These are phyloP conservation scores for Pygoscelis adeliae DNA, from an alignment of 2,113 vertebrate genomes.

Conservation along the genomic window DNA sequence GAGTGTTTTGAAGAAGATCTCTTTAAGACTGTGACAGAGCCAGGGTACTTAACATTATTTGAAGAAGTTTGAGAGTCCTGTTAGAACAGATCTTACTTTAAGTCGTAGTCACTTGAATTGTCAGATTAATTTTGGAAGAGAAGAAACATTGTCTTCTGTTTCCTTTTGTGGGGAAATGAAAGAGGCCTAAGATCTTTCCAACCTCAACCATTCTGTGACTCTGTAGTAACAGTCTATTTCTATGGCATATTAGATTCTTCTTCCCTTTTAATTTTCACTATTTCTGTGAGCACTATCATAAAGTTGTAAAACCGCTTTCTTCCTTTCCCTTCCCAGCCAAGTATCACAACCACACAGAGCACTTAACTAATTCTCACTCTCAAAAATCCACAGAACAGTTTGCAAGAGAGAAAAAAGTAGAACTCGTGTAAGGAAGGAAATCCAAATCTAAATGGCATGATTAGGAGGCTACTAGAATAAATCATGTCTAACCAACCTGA, in stretches of 20 bases:
- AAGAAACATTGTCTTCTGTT: background rate
- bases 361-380: background rate
- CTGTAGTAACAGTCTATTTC: background rate
- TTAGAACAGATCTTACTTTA: background rate
- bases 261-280: background rate
- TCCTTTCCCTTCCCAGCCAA: background rate
- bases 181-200: background rate
- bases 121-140: background rate
- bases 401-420: background rate
- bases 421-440: background rate
- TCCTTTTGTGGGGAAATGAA: background rate
- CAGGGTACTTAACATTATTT: background rate
- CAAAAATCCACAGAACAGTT: background rate
- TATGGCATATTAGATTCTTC: background rate
- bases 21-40: background rate
- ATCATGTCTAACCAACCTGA: background rate
- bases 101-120: background rate
- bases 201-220: background rate
- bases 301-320: background rate
- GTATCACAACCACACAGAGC: background rate
- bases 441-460: background rate
- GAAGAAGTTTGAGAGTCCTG: background rate
- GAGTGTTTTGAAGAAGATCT: background rate
- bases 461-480: background rate
- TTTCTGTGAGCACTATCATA: background rate